A percentile compares a stretch with the other conserved stretches of the same genome.
These are phyloP conservation scores for Panulirus ornatus DNA, from an alignment of 1,140 invertebrate species.

Conservation along the genomic window DNA sequence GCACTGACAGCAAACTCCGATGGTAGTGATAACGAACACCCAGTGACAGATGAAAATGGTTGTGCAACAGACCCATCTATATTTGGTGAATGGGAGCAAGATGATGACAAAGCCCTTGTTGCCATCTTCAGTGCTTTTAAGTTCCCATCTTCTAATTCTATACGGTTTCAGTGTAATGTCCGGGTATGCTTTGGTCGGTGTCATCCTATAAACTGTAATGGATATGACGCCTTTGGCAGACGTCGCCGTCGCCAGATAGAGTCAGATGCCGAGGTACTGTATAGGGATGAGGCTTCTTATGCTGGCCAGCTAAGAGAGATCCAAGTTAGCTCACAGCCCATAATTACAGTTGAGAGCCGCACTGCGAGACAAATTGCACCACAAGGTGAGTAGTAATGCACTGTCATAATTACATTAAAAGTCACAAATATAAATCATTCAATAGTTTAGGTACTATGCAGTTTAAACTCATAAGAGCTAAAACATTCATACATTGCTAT, in stretches of 20 bases:
- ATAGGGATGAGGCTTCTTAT: conserved; percentile 78
- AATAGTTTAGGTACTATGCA: too few species aligned
- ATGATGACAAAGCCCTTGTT: conserved; percentile 86
- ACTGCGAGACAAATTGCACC: conserved; percentile 84
- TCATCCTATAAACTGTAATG: conserved; percentile 95
- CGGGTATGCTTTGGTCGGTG: conserved; percentile 96
- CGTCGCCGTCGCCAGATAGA: conserved; percentile 83
- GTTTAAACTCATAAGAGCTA: too few species aligned
- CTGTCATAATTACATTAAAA: background rate
- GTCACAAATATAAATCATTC: too few species aligned
- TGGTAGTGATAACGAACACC: conserved; percentile 92
- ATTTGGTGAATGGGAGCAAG: conserved; percentile 95
- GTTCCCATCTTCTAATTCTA: conserved; percentile 96
- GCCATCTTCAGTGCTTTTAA: conserved; percentile 97
- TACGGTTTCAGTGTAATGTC: conserved; percentile 97
- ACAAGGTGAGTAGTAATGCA: conserved; percentile 82
- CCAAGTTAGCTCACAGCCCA: conserved; percentile 93
- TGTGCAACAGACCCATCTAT: conserved; percentile 95
- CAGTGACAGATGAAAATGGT: conserved; percentile 95
- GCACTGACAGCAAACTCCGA: conserved; percentile 93
- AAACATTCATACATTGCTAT: too few species aligned
- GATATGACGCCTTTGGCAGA: conserved; percentile 91
- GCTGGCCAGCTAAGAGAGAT: conserved; percentile 93
- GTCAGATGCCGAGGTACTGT: conserved; percentile 74
- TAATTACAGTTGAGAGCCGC: conserved; percentile 91